Conservation (phyloP, 2,797 vertebrate genomes). For the Sebastes oblongus region DNA sequence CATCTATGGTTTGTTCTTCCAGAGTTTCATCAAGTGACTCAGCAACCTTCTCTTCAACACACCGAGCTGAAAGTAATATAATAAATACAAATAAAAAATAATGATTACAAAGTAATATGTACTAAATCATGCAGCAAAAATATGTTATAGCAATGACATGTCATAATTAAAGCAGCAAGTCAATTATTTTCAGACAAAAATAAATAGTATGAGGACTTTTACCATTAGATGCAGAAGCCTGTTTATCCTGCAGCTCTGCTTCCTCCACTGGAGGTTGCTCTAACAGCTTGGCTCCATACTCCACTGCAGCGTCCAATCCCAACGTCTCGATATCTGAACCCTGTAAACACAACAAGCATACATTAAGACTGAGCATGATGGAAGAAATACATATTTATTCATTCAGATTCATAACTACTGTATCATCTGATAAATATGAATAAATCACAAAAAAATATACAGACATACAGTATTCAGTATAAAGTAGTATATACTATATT, state of each 20-base stretch:
- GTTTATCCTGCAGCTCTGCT: conserved; percentile 59
- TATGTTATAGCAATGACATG: background rate
- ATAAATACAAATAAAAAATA: background rate
- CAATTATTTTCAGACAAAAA: background rate
- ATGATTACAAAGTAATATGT: background rate
- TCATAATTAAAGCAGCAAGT: background rate
- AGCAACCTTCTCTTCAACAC: conserved; percentile 47
- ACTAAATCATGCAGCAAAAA: background rate
- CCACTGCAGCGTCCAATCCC: conserved; percentile 78
- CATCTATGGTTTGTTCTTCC: conserved; percentile 62
- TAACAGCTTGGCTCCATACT: conserved; percentile 66
- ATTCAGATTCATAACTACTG: background rate
- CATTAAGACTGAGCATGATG: background rate
- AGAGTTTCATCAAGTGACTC: conserved; percentile 66
- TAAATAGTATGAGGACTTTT: background rate
- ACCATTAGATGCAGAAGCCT: conserved; percentile 67
- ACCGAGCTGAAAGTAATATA: conserved; percentile 68
- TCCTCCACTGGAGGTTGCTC: conserved; percentile 71
- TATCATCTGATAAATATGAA: background rate
- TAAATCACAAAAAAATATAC: background rate
- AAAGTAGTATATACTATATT: background rate
- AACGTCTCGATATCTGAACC: conserved; percentile 92
- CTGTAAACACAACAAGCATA: conserved; percentile 69
- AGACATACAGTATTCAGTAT: background rate
- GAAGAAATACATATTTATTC: background rate